Conservation (phyloP, 1,140 invertebrate species). For the Varroa destructor region DNA sequence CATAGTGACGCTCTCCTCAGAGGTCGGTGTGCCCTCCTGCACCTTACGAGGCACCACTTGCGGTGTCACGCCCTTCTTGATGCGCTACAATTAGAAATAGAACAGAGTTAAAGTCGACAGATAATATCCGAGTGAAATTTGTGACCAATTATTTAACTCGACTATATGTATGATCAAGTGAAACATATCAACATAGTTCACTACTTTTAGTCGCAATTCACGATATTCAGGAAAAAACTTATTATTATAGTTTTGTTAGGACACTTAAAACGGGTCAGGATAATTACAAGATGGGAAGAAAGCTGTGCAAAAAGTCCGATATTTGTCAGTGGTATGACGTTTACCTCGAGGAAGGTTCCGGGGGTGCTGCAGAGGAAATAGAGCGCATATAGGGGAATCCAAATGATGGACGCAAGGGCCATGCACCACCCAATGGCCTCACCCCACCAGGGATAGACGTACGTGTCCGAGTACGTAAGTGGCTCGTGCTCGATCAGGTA, state of each 20-base stretch:
- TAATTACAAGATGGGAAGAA: no score
- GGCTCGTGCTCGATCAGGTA: constrained; percentile 53
- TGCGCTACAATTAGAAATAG: background rate
- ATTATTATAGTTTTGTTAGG: no score
- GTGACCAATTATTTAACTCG: no score
- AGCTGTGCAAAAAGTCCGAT: no score
- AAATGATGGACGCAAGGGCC: constrained; percentile 59
- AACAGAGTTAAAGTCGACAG: no score
- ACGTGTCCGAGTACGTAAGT: constrained; percentile 50
- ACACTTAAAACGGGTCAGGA: no score
- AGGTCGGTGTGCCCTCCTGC: constrained; percentile 17
- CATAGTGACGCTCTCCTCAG: constrained; percentile 23
- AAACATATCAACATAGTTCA: no score
- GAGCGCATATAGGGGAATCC: constrained; percentile 54
- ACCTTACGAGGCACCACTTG: constrained; percentile 22
- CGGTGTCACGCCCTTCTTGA: constrained; percentile 24
- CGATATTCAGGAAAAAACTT: no score
- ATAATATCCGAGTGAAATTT: no score
- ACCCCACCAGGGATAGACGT: constrained; percentile 60
- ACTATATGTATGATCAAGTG: no score
- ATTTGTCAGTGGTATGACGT: background rate
- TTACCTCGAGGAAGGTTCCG: constrained; percentile 46
- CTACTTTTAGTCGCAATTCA: no score
- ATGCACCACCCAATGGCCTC: constrained; percentile 55
- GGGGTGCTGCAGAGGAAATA: constrained; percentile 45